Conservation (phyloP, 2,888 invertebrate species). For the Agrilus cyanescens region DNA sequence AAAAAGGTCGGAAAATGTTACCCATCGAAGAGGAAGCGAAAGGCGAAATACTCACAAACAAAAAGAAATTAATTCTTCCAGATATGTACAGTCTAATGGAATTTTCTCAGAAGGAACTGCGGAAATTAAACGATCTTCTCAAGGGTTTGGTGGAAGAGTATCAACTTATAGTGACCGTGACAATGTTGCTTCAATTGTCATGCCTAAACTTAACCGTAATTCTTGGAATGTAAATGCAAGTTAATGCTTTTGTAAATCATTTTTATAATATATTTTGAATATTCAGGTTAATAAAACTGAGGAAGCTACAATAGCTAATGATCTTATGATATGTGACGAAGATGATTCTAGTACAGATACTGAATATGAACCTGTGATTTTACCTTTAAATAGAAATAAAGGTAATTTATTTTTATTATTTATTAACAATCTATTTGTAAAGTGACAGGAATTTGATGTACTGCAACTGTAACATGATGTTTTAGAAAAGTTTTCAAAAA, state of each 20-base stretch:
- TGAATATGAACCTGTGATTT: slow-evolving; percentile 17
- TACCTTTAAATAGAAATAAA: slow-evolving; percentile 19
- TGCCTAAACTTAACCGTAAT: slow-evolving; percentile 17
- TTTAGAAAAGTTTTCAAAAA: slow-evolving; percentile 7
- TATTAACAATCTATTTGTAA: too few relatives aligned
- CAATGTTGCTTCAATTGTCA: slow-evolving; percentile 13
- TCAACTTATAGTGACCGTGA: slow-evolving; percentile 11
- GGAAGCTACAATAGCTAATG: slow-evolving; percentile 22
- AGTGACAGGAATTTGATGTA: too few relatives aligned
- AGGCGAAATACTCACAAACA: neutral
- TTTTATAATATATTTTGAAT: slow-evolving; percentile 2
- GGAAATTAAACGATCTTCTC: slow-evolving; percentile 14
- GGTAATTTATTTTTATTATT: slow-evolving; percentile 12
- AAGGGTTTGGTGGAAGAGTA: slow-evolving; percentile 12
- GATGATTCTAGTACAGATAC: slow-evolving; percentile 22
- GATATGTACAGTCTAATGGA: slow-evolving; percentile 27
- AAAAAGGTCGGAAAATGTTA: slow-evolving; percentile 7
- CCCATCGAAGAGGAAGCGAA: slow-evolving; percentile 2
- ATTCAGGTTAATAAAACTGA: slow-evolving; percentile 23
- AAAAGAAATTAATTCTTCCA: slow-evolving; percentile 6
- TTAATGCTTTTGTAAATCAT: neutral
- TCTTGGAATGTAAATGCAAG: slow-evolving; percentile 18
- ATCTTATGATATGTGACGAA: slow-evolving; percentile 21
- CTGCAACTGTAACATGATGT: neutral
- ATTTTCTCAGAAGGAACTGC: slow-evolving; percentile 31